A percentile compares a stretch with the other conserved stretches of the same genome.
phyloP scores from a whole-genome alignment of 2,888 invertebrate species.

The Acrocera orbiculus region DNA sequence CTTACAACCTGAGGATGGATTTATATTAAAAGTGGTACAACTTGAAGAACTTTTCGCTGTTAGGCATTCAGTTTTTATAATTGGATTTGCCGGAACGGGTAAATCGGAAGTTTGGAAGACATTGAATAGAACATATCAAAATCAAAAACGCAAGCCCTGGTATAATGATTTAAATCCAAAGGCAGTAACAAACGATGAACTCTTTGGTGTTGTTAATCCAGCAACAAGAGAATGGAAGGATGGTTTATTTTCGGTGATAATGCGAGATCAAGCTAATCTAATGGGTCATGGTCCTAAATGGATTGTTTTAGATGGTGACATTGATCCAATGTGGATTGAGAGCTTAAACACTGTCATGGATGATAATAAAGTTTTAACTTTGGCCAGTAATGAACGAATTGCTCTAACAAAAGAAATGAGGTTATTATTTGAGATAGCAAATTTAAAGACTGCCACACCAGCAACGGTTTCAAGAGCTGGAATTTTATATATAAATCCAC shows the following conservation, averaged over 20 bases:
- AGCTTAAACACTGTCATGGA: conserved; percentile 94
- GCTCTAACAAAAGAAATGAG: conserved; percentile 79
- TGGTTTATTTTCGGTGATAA: conserved; percentile 81
- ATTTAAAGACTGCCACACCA: conserved; percentile 79
- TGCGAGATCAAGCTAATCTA: conserved; percentile 86
- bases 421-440: conserved; percentile 83
- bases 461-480: conserved; percentile 92
- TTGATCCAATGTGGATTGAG: conserved; percentile 98
- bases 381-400: conserved; percentile 89
- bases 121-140: conserved; percentile 61
- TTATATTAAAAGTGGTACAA: conserved; percentile 75
- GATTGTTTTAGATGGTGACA: conserved; percentile 91
- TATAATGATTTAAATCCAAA: conserved; percentile 90
- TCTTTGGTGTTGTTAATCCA: conserved; percentile 88
- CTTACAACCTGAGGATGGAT: conserved; percentile 80
- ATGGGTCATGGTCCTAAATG: conserved; percentile 74
- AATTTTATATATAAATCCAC: conserved; percentile 84
- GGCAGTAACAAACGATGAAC: conserved; percentile 87
- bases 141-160: conserved; percentile 63
- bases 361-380: conserved; percentile 82
- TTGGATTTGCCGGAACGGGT: conserved; percentile 76
- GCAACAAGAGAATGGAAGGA: conserved; percentile 84
- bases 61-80: conserved; percentile 80
- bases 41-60: conserved; percentile 85
- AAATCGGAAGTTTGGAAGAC: conserved; percentile 90